A percentile compares a stretch with the other conserved stretches of the same genome.
phyloP scores from a whole-genome alignment of 1,140 invertebrate genomes.

The Ridgeia piscesae region DNA sequence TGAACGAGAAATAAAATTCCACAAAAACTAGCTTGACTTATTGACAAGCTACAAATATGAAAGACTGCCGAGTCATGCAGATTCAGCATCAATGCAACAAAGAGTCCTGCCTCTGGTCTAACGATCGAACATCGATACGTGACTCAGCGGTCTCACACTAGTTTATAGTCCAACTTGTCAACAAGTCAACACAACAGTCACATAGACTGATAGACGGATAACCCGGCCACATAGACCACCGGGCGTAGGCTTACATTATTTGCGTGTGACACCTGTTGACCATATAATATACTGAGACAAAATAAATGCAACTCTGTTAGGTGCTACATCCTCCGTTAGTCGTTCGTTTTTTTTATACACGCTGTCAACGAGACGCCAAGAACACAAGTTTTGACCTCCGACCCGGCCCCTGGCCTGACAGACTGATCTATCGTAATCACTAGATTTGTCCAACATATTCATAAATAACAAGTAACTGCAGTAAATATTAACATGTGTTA shows the following conservation, averaged over 20 bases:
- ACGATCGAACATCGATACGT: background rate
- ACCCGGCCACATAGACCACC: background rate
- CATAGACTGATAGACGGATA: too few relatives aligned
- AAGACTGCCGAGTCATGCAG: background rate
- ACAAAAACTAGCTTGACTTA: background rate
- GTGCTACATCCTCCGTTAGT: background rate
- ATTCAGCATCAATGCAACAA: background rate
- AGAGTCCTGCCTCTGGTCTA: background rate
- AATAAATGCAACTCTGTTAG: background rate
- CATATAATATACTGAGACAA: background rate
- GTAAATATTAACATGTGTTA: background rate
- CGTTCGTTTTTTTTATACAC: background rate
- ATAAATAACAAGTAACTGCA: background rate
- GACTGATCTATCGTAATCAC: background rate
- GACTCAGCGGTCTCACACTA: background rate
- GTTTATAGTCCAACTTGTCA: background rate
- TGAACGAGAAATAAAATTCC: background rate
- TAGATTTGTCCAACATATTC: background rate
- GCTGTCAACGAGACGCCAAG: background rate
- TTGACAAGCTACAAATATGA: background rate
- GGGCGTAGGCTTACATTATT: background rate
- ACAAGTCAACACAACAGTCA: background rate
- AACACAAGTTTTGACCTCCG: background rate
- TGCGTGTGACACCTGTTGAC: background rate
- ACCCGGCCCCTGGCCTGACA: background rate